These are phyloP conservation scores for Synergus laeviventris DNA, from an alignment of 2,888 invertebrate genomes.

Conservation along the genomic window DNA sequence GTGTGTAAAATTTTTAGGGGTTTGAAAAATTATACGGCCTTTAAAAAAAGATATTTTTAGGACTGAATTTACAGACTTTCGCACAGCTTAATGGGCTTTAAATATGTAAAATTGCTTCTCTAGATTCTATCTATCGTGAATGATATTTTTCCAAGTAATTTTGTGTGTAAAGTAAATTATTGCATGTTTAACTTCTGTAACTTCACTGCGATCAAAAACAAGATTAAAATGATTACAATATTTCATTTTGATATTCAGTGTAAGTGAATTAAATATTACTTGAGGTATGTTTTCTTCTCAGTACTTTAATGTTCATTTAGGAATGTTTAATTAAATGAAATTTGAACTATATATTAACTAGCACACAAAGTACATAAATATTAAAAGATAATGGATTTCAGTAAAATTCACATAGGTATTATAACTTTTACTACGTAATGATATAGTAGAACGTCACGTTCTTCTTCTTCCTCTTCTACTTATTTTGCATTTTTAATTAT, in stretches of 20 bases:
- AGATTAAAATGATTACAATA: no score
- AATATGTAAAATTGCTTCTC: not conserved
- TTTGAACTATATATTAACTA: no score
- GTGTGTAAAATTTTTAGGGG: constrained; percentile 44
- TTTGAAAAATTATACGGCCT: not conserved
- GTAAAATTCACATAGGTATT: no score
- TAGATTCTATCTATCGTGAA: not conserved
- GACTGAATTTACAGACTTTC: not conserved
- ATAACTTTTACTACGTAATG: no score
- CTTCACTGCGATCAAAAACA: no score
- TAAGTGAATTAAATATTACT: not conserved
- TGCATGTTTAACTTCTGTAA: no score
- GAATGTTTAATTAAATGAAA: constrained; percentile 16
- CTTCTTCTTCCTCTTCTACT: not conserved
- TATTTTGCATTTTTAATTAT: not conserved
- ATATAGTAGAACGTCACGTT: not conserved
- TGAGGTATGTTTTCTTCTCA: not conserved
- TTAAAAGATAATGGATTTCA: no score
- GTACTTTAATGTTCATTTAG: not conserved
- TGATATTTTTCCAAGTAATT: no score
- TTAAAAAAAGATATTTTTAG: not conserved
- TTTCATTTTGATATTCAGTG: no score
- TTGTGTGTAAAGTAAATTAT: no score
- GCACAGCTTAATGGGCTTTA: not conserved
- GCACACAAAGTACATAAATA: no score